These are phyloP conservation scores for Neotragus pygmaeus DNA, from an alignment of 2,113 vertebrate species.

Conservation along the genomic window DNA sequence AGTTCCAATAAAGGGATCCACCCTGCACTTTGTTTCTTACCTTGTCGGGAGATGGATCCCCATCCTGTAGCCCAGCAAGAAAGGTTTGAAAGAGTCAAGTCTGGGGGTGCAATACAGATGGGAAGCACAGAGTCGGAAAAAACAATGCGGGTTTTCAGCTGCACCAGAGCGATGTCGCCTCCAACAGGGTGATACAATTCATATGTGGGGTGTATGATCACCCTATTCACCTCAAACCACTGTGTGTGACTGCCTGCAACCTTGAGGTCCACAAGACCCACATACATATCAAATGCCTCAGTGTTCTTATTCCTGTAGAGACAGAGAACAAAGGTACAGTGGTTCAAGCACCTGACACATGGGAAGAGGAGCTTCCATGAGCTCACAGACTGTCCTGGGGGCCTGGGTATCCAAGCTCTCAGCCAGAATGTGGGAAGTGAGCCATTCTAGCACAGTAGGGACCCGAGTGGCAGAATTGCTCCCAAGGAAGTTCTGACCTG, in stretches of 20 bases:
- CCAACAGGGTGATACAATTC: neutral
- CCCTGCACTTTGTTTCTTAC: neutral
- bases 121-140: constrained; percentile 49
- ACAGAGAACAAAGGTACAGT: neutral
- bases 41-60: neutral
- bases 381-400: neutral
- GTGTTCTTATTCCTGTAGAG: neutral
- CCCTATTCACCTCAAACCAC: constrained; percentile 48
- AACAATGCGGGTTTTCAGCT: constrained; percentile 38
- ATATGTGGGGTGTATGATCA: constrained; percentile 42
- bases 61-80: constrained; percentile 64
- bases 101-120: constrained; percentile 20
- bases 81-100: neutral
- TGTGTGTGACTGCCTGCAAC: neutral
- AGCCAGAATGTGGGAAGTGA: neutral
- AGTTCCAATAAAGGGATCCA: neutral
- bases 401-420: neutral
- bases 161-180: constrained; percentile 53
- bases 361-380: neutral
- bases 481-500: neutral
- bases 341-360: neutral
- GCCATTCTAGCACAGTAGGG: neutral
- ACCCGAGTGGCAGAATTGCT: neutral
- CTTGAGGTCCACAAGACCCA: constrained; percentile 40
- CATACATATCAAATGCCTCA: neutral